Conservation (phyloP, 2,888 invertebrate genomes). For the Alsophila aescularia region DNA sequence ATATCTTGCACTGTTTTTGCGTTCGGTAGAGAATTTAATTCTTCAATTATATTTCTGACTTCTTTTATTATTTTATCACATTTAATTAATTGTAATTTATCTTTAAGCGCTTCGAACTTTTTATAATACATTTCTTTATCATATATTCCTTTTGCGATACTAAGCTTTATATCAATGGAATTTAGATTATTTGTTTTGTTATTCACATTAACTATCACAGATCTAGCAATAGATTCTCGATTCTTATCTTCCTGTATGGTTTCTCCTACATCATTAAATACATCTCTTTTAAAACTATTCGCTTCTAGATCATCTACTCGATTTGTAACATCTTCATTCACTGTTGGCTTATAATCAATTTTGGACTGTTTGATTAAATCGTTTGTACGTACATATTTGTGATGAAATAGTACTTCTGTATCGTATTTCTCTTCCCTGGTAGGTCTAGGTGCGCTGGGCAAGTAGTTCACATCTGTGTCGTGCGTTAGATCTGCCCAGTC, state of each 20-base stretch:
- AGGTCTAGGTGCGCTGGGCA: slow-evolving; percentile 49
- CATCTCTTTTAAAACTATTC: slow-evolving; percentile 18
- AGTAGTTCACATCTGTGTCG: slow-evolving; percentile 71
- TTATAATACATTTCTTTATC: neutral
- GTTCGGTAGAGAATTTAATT: neutral
- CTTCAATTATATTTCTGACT: neutral
- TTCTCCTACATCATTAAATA: slow-evolving; percentile 8
- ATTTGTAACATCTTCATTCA: neutral
- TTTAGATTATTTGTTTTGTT: slow-evolving; percentile 6
- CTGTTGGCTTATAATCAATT: neutral
- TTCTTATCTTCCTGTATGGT: slow-evolving; percentile 23
- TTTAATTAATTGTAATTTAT: slow-evolving; percentile 7
- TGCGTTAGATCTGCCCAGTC: slow-evolving; percentile 67
- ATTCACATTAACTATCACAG: slow-evolving; percentile 3
- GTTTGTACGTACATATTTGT: slow-evolving; percentile 48
- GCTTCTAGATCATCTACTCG: neutral
- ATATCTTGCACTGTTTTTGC: neutral
- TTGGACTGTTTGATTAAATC: slow-evolving; percentile 32
- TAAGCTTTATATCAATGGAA: neutral
- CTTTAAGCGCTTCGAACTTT: neutral
- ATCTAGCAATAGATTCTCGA: slow-evolving; percentile 2
- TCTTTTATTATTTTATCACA: slow-evolving; percentile 8
- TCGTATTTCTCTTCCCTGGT: slow-evolving; percentile 56
- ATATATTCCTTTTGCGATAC: no score
- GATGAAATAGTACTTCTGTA: slow-evolving; percentile 56